These are phyloP conservation scores for Cuculus canorus DNA, from an alignment of 2,797 vertebrate species.

Conservation along the genomic window DNA sequence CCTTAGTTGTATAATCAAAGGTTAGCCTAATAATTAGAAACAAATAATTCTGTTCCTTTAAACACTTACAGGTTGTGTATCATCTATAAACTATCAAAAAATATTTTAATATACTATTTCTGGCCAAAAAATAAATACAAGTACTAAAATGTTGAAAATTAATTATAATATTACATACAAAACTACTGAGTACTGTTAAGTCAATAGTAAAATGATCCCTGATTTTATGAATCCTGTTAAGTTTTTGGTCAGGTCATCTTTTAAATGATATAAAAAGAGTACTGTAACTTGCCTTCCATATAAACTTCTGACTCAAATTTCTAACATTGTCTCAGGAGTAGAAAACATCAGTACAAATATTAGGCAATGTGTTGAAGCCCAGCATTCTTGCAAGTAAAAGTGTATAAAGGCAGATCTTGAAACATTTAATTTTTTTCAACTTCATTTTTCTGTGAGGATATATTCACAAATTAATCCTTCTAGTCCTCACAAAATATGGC, in stretches of 20 bases:
- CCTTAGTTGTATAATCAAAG: conserved; percentile 78
- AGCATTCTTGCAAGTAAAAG: conserved; percentile 74
- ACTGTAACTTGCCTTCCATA: conserved; percentile 78
- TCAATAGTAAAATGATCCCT: conserved; percentile 88
- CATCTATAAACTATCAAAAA: conserved; percentile 85
- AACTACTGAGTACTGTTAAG: conserved; percentile 84
- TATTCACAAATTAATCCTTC: conserved; percentile 75
- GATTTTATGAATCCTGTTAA: conserved; percentile 83
- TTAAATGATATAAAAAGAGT: conserved; percentile 81
- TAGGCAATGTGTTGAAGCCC: conserved; percentile 70
- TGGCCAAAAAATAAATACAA: conserved; percentile 84
- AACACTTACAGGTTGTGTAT: conserved; percentile 80
- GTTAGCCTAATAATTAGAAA: conserved; percentile 81
- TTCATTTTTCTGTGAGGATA: conserved; percentile 67
- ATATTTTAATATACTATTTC: conserved; percentile 85
- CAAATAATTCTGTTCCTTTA: conserved; percentile 77
- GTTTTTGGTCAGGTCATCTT: conserved; percentile 85
- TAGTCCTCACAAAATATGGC: conserved; percentile 80
- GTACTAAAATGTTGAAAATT: conserved; percentile 85
- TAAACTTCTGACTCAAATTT: conserved; percentile 77
- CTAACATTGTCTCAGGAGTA: conserved; percentile 76
- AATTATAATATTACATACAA: conserved; percentile 84
- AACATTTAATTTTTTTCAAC: conserved; percentile 59
- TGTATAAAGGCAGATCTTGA: conserved; percentile 74
- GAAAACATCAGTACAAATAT: conserved; percentile 76